Conservation (phyloP, 1,140 invertebrate species). For the Orussus abietinus region DNA sequence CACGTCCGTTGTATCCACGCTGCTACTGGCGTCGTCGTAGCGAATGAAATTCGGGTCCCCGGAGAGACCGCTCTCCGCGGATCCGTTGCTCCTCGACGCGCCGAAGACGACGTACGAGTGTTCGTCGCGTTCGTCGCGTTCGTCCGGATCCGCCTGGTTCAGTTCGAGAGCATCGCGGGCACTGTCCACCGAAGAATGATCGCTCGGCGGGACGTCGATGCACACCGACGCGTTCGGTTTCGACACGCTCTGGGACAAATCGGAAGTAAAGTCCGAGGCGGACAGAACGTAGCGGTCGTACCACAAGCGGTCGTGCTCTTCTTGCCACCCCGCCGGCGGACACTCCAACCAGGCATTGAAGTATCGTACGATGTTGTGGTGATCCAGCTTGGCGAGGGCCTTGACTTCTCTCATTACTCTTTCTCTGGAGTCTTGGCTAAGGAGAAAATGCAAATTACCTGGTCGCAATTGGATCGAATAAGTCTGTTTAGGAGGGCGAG, state of each 20-base stretch:
- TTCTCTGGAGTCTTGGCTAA: constrained; percentile 71
- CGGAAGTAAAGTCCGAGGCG: constrained; percentile 36
- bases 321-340: constrained; percentile 84
- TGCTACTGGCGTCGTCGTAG: too few relatives aligned
- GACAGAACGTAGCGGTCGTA: constrained; percentile 43
- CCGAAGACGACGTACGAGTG: constrained; percentile 43
- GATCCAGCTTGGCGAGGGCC: constrained; percentile 90
- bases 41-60: too few relatives aligned
- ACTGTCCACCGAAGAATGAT: constrained; percentile 37
- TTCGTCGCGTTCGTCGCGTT: constrained; percentile 21
- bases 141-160: too few relatives aligned
- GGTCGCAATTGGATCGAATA: too few relatives aligned
- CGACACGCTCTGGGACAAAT: constrained; percentile 26
- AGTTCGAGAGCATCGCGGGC: constrained; percentile 38
- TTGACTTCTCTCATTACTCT: constrained; percentile 90
- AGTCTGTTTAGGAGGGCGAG: too few relatives aligned
- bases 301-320: constrained; percentile 70
- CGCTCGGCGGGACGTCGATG: constrained; percentile 34
- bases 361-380: constrained; percentile 91
- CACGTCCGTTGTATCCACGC: too few relatives aligned
- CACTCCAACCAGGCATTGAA: constrained; percentile 92
- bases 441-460: too few relatives aligned
- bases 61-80: too few relatives aligned
- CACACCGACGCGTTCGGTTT: constrained; percentile 28
- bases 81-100: constrained; percentile 20